A percentile compares a stretch with the other conserved stretches of the same genome.
Conservation (phyloP, 2,888 invertebrate genomes). For the Drosophila borealis region DNA sequence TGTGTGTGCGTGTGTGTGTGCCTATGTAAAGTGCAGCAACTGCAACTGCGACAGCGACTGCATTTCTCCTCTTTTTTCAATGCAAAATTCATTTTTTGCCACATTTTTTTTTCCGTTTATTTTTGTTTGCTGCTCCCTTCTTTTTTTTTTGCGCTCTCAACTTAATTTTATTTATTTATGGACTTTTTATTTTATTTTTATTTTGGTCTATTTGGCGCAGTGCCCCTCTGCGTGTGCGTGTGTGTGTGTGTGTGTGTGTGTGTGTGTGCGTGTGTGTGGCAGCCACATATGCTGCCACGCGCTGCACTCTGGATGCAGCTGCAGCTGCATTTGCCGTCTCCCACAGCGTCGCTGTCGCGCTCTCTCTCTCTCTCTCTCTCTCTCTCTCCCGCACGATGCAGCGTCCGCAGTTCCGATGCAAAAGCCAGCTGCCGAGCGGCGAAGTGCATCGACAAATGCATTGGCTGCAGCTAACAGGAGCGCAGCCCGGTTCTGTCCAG, state of each 20-base stretch:
- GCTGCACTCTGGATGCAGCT: slow-evolving; percentile 39
- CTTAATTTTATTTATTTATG: slow-evolving; percentile 81
- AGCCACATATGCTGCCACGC: slow-evolving; percentile 50
- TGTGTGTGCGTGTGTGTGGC: slow-evolving; percentile 8
- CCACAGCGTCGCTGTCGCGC: slow-evolving; percentile 25
- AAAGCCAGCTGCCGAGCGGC: slow-evolving; percentile 34
- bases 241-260: slow-evolving; percentile 20
- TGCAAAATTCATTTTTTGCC: slow-evolving; percentile 35
- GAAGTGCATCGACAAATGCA: slow-evolving; percentile 57
- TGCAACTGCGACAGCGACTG: slow-evolving; percentile 33
- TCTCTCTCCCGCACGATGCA: slow-evolving; percentile 8
- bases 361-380: slow-evolving; percentile 21
- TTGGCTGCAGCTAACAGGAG: slow-evolving; percentile 40
- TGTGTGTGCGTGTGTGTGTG: slow-evolving; percentile 19
- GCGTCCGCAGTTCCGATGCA: slow-evolving; percentile 20
- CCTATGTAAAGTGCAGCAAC: slow-evolving; percentile 64
- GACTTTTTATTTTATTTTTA: slow-evolving; percentile 65
- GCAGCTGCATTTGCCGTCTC: slow-evolving; percentile 53
- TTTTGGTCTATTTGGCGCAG: slow-evolving; percentile 51
- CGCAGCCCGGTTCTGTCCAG: slow-evolving; percentile 24
- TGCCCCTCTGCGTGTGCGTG: slow-evolving; percentile 9
- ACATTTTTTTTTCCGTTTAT: slow-evolving; percentile 34
- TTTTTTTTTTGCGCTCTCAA: slow-evolving; percentile 59
- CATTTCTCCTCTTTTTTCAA: slow-evolving; percentile 61
- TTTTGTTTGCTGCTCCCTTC: slow-evolving; percentile 36